These are phyloP conservation scores for Physocephala rufipes DNA, from an alignment of 2,888 invertebrate genomes.

Conservation along the genomic window DNA sequence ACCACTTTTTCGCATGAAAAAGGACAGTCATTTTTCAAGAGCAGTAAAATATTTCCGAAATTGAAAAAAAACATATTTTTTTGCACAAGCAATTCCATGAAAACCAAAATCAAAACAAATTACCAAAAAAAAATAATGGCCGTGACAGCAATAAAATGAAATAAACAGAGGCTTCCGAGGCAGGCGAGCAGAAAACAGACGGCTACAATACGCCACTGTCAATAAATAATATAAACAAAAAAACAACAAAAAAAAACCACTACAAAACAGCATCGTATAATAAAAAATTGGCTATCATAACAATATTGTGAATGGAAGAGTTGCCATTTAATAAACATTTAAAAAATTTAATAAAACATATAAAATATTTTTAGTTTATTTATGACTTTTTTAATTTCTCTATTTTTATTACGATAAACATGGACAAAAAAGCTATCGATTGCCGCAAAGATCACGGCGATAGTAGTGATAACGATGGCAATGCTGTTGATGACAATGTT, in stretches of 20 bases:
- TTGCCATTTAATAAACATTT: neutral
- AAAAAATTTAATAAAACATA: neutral
- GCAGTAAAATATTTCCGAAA: neutral
- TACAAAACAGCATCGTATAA: no score
- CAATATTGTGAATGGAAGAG: no score
- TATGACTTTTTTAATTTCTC: neutral
- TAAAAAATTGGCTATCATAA: no score
- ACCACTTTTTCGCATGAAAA: no score
- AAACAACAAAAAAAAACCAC: no score
- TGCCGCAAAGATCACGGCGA: neutral
- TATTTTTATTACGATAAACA: neutral
- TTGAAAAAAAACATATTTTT: conserved; percentile 1
- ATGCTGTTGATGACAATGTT: neutral
- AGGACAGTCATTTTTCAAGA: neutral
- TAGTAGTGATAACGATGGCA: neutral
- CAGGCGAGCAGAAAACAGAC: no score
- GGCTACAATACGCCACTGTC: no score
- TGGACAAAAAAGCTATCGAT: neutral
- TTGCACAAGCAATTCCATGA: neutral
- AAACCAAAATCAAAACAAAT: neutral
- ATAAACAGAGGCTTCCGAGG: no score
- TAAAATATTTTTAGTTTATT: neutral
- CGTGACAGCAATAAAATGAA: no score
- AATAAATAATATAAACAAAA: no score
- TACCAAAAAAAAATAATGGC: neutral